Conservation (phyloP, 30 jellyfish, hydroid and myxozoan genomes). For the Turritopsis dohrnii region DNA sequence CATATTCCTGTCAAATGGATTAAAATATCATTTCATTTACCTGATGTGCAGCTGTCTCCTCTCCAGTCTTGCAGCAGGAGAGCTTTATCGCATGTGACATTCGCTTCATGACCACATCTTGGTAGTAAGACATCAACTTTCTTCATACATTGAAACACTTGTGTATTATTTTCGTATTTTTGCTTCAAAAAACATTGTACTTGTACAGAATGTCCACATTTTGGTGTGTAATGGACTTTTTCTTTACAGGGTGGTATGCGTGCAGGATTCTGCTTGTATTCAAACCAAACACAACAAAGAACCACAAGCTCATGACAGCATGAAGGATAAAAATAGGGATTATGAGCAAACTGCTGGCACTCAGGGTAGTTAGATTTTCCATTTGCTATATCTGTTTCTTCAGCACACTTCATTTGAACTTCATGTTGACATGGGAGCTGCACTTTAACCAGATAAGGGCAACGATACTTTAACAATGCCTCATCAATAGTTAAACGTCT, state of each 20-base stretch:
- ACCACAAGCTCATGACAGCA: constrained; percentile 16
- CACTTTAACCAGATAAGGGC: not conserved
- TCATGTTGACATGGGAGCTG: constrained; percentile 22
- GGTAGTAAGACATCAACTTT: constrained; percentile 12
- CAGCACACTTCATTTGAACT: not conserved
- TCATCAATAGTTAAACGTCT: not conserved
- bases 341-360: constrained; percentile 14
- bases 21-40: not conserved
- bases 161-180: not conserved
- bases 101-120: constrained; percentile 28
- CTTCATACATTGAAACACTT: not conserved
- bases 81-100: constrained; percentile 23
- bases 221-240: constrained; percentile 6
- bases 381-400: constrained; percentile 11
- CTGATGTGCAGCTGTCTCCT: constrained; percentile 1
- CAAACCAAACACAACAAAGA: constrained; percentile 11
- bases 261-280: constrained; percentile 7
- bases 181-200: constrained; percentile 8
- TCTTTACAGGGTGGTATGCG: constrained; percentile 12
- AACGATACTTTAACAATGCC: constrained; percentile 3
- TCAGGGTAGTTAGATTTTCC: constrained; percentile 20
- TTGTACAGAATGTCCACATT: constrained; percentile 6
- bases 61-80: not conserved
- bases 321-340: constrained; percentile 4
- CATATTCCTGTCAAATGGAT: too few relatives aligned